A percentile compares a stretch with the other conserved stretches of the same genome.
phyloP scores from a whole-genome alignment of 1,140 invertebrate species.

The Pachyrhynchus sulphureomaculatus region DNA sequence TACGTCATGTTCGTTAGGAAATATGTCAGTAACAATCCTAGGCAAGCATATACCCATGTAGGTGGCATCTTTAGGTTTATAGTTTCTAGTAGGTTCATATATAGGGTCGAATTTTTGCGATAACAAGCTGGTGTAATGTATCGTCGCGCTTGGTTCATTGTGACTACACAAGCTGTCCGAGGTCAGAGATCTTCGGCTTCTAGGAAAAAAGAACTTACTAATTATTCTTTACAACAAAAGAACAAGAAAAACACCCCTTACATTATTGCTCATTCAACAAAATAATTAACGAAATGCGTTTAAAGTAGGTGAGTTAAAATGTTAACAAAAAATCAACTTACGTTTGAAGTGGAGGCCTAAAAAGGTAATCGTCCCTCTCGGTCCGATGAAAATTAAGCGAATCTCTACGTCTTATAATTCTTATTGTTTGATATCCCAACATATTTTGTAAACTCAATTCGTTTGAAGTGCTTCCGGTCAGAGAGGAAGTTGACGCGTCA shows the following conservation, averaged over 20 bases:
- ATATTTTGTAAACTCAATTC: slow-evolving; percentile 72
- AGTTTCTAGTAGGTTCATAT: slow-evolving; percentile 11
- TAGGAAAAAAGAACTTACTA: neutral
- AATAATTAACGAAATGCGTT: too few species aligned
- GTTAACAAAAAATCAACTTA: too few species aligned
- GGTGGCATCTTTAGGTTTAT: slow-evolving; percentile 49
- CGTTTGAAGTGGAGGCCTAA: slow-evolving; percentile 29
- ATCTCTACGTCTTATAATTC: slow-evolving; percentile 56
- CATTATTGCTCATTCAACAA: too few species aligned
- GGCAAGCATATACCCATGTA: slow-evolving; percentile 83
- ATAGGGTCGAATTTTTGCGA: slow-evolving; percentile 20
- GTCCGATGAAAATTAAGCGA: slow-evolving; percentile 25
- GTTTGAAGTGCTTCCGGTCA: slow-evolving; percentile 53
- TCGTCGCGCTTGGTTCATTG: slow-evolving; percentile 11
- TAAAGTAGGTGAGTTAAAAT: too few species aligned
- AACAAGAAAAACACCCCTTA: too few species aligned
- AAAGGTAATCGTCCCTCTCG: slow-evolving; percentile 29
- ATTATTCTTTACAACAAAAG: too few species aligned
- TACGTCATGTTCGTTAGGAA: slow-evolving; percentile 58
- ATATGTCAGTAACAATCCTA: slow-evolving; percentile 65
- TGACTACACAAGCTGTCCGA: slow-evolving; percentile 5
- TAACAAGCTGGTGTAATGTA: slow-evolving; percentile 13
- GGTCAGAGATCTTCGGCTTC: slow-evolving; percentile 7
- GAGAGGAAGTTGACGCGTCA: slow-evolving; percentile 43
- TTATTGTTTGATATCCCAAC: slow-evolving; percentile 78